Conservation (phyloP, 2,797 vertebrate genomes). For the Florisuga fusca region DNA sequence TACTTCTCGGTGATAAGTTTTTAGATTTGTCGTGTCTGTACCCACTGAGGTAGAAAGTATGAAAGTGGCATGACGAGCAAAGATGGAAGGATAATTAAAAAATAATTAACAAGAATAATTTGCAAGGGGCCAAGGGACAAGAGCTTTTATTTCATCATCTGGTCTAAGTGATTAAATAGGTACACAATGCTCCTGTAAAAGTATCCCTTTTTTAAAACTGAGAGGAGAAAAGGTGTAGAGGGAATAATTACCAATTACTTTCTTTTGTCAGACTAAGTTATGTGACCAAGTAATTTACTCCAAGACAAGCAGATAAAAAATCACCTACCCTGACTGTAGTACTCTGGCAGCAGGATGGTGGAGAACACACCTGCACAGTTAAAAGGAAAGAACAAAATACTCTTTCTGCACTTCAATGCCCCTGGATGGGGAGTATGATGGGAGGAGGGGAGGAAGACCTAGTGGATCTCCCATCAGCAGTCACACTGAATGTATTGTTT, state of each 20-base stretch:
- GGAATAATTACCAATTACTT: conserved; percentile 53
- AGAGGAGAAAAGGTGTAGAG: not conserved
- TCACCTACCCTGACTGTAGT: conserved; percentile 6
- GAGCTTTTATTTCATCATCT: conserved; percentile 71
- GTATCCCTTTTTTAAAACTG: not conserved
- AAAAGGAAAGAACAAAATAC: conserved; percentile 23
- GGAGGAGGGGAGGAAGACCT: not conserved
- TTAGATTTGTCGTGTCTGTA: conserved; percentile 47
- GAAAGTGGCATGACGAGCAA: conserved; percentile 61
- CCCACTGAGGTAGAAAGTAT: conserved; percentile 70
- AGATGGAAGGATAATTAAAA: conserved; percentile 79
- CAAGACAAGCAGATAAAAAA: conserved; percentile 52
- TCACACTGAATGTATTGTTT: not conserved
- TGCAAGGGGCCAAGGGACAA: conserved; percentile 71
- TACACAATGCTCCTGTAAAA: conserved; percentile 36
- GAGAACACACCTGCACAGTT: conserved; percentile 33
- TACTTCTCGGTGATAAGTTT: not conserved
- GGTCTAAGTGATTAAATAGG: conserved; percentile 67
- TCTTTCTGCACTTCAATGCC: not conserved
- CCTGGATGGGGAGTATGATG: not conserved
- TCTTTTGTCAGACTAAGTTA: conserved; percentile 35
- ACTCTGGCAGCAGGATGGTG: not conserved
- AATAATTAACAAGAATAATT: conserved; percentile 84
- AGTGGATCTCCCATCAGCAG: not conserved
- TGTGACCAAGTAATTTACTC: conserved; percentile 24